These are phyloP conservation scores for Elaeidobius kamerunicus DNA, from an alignment of 2,888 invertebrate genomes.

Conservation along the genomic window DNA sequence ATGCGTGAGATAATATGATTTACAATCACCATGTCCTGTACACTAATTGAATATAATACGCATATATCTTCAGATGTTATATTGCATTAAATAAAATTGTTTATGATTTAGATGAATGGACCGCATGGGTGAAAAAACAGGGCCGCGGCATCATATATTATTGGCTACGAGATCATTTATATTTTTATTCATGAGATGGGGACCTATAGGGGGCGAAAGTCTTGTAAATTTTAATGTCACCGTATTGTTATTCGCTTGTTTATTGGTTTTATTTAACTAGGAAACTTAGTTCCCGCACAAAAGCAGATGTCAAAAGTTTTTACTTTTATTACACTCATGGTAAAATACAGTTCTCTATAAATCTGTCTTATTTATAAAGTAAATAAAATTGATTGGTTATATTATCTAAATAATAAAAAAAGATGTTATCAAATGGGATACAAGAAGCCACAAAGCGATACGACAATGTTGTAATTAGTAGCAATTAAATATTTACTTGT, in stretches of 20 bases:
- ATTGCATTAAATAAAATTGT: slow-evolving; percentile 10
- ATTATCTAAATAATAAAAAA: too few species aligned
- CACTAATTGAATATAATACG: slow-evolving; percentile 19
- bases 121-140: slow-evolving; percentile 4
- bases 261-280: slow-evolving; percentile 1
- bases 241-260: neutral
- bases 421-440: too few species aligned
- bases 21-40: slow-evolving; percentile 8
- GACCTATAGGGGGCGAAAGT: neutral
- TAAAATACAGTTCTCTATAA: too few species aligned
- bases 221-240: neutral
- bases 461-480: slow-evolving; percentile 6
- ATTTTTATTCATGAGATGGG: slow-evolving; percentile 1
- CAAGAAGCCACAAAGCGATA: too few species aligned
- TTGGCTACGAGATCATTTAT: neutral
- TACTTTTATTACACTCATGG: too few species aligned
- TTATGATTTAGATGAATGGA: slow-evolving; percentile 9
- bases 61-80: slow-evolving; percentile 15
- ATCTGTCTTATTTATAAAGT: too few species aligned
- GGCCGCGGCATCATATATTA: neutral
- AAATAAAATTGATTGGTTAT: too few species aligned
- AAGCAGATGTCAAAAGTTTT: too few species aligned
- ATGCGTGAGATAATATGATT: slow-evolving; percentile 6
- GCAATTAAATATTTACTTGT: slow-evolving; percentile 12
- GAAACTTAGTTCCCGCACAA: too few species aligned